Base-by-base conservation (phyloP, 2,888 invertebrate species). In the Pseudococcus longispinus region DNA sequence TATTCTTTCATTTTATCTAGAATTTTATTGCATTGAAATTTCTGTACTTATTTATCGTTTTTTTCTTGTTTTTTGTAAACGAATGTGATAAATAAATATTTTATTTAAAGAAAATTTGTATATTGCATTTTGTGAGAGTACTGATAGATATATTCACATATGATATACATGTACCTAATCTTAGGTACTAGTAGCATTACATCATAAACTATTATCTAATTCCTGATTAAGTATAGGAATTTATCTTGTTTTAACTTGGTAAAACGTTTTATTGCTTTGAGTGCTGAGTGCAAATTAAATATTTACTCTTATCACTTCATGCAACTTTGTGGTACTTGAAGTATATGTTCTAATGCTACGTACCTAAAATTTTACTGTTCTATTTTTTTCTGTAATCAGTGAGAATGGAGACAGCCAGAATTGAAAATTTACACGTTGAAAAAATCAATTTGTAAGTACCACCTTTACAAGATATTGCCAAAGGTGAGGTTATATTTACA, bases 371-470 rank as follows among this genome's bases (percentile, higher is more conserved):
- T 60, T 8, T 60, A 23, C 60, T 6, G 20, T 8, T n/a, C 8
- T 23, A 60, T 23, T 23, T 60, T 55, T 60, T 60, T 3, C 23
- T 23, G 60, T 9, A 23, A 51, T 51, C 15, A n/a, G 13, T 20
- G 23, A 60, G 0, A 60, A 20, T 37, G 46, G 46, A 46, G 46
- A 65, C 65, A 23, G 65, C 65, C 2, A 26, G 26, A 26, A 29
- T 29, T 3, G 70, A 70, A 32, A 70, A 70, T 29, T 70, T 18
- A 65, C 1, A 13, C 29, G 70, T 80, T 1, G 85, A 88, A 46
- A 70, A 84, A 18, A 11, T 74, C 2, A 83, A 87, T 44, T 42
- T 88, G 13, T 77, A 85, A 83, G 83, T 87, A 4, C 88, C 88
- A n/a, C 51, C 87, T 29, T 60, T 88, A 42, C 83, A 82, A 9